phyloP scores from a whole-genome alignment of 1,140 invertebrate species.

The Riptortus pedestris region DNA sequence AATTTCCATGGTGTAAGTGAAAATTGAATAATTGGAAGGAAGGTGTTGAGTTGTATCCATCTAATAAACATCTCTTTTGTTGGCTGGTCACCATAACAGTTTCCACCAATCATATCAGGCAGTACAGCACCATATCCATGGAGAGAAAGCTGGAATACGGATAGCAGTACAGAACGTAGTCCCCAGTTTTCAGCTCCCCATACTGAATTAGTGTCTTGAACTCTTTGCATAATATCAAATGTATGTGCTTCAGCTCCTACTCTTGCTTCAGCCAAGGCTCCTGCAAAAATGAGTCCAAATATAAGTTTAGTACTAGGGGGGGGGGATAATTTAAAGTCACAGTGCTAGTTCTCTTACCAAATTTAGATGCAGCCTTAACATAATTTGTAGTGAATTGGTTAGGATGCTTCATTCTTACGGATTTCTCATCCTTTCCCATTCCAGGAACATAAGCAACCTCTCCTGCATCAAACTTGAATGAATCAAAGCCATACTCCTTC shows the following conservation, averaged over 20 bases:
- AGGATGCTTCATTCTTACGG: not conserved
- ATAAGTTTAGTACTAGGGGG: not conserved
- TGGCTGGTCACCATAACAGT: conserved; percentile 52
- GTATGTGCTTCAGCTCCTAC: conserved; percentile 56
- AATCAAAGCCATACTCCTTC: conserved; percentile 57
- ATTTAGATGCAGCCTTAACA: conserved; percentile 26
- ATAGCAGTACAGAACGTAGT: conserved; percentile 64
- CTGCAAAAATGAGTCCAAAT: conserved; percentile 4
- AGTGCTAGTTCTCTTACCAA: conserved; percentile 19
- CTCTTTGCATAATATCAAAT: conserved; percentile 70
- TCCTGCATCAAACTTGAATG: conserved; percentile 86
- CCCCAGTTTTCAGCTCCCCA: conserved; percentile 70
- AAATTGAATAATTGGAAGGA: conserved; percentile 80
- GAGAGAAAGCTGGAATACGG: conserved; percentile 65
- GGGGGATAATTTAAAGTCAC: not conserved
- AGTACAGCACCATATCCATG: conserved; percentile 76
- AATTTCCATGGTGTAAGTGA: conserved; percentile 81
- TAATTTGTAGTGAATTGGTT: conserved; percentile 26
- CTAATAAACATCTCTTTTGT: conserved; percentile 75
- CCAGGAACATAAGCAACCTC: conserved; percentile 28
- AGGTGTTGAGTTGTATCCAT: conserved; percentile 78
- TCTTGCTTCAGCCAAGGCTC: conserved; percentile 29
- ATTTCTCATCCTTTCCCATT: not conserved
- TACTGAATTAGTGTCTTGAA: conserved; percentile 73
- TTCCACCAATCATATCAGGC: conserved; percentile 88